A percentile compares a stretch with the other conserved stretches of the same genome.
phyloP scores from a whole-genome alignment of 2,113 vertebrate species.

The Saguinus midas region DNA sequence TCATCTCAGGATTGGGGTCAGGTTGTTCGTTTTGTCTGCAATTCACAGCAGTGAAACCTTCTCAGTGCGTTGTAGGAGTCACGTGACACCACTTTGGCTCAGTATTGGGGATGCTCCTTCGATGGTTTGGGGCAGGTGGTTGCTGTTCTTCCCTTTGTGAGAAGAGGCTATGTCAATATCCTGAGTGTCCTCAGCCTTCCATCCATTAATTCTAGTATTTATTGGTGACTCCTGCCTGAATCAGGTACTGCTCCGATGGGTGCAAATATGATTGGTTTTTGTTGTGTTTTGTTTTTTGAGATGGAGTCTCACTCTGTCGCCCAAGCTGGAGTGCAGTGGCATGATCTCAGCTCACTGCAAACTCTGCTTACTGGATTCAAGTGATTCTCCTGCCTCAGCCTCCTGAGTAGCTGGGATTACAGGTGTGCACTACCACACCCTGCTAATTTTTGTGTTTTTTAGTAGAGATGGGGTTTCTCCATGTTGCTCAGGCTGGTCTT shows the following conservation, averaged over 20 bases:
- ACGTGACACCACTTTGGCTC: rapidly evolving
- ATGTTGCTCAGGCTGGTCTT: too few relatives aligned
- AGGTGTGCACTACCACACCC: rapidly evolving
- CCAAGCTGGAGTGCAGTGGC: too few relatives aligned
- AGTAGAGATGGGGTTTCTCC: too few relatives aligned
- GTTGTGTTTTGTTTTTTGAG: too few relatives aligned
- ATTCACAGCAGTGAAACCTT: rapidly evolving
- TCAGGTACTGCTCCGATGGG: rapidly evolving
- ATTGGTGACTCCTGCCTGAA: rapidly evolving
- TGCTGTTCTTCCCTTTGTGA: rapidly evolving
- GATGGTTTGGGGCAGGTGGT: rapidly evolving
- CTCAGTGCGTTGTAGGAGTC: rapidly evolving
- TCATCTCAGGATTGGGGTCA: rapidly evolving
- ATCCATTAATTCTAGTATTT: rapidly evolving
- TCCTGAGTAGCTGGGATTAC: too few relatives aligned
- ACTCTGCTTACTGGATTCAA: too few relatives aligned
- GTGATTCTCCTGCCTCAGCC: too few relatives aligned
- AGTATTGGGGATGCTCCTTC: rapidly evolving
- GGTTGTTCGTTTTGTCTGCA: rapidly evolving
- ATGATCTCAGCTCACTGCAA: too few relatives aligned
- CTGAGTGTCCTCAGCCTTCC: rapidly evolving
- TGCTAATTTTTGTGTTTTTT: too few relatives aligned
- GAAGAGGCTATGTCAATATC: rapidly evolving
- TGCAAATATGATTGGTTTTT: too few relatives aligned
- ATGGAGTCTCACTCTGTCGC: too few relatives aligned